phyloP scores from a whole-genome alignment of 2,113 vertebrate genomes.

The Sinocyclocheilus anshuiensis region DNA sequence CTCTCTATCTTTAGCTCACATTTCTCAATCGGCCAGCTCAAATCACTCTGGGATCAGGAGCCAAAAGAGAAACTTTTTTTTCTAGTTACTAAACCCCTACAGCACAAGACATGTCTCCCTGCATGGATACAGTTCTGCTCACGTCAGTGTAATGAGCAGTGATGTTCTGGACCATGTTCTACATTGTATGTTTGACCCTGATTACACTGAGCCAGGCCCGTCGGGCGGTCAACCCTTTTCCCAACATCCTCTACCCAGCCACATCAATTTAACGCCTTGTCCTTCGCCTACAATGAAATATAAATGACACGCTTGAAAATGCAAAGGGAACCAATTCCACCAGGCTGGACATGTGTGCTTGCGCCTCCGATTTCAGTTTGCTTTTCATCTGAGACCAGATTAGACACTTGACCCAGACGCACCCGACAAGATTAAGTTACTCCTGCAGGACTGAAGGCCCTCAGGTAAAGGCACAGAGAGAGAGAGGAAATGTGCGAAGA shows the following conservation, averaged over 20 bases:
- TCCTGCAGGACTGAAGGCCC: constrained; percentile 22
- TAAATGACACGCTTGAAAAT: constrained; percentile 60
- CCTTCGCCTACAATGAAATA: constrained; percentile 67
- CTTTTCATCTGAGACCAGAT: constrained; percentile 71
- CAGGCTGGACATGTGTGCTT: neutral
- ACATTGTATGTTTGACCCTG: constrained; percentile 37
- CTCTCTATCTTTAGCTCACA: neutral
- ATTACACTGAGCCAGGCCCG: constrained; percentile 13
- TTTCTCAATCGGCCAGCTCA: neutral
- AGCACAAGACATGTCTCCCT: neutral
- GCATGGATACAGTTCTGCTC: neutral
- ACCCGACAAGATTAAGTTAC: constrained; percentile 39
- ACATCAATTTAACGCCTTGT: constrained; percentile 63
- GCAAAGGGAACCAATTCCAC: constrained; percentile 48
- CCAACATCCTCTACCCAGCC: constrained; percentile 1
- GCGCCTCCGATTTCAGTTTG: constrained; percentile 67
- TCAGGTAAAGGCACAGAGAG: constrained; percentile 22
- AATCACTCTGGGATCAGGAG: neutral
- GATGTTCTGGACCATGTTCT: constrained; percentile 28
- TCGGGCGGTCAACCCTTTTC: neutral
- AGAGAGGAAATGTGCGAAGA: constrained; percentile 7
- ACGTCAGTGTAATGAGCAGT: constrained; percentile 13
- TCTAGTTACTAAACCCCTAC: neutral
- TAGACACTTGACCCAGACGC: constrained; percentile 48
- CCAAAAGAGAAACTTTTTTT: neutral